phyloP scores from a whole-genome alignment of 2,113 vertebrate genomes.

The Ameiurus melas region DNA sequence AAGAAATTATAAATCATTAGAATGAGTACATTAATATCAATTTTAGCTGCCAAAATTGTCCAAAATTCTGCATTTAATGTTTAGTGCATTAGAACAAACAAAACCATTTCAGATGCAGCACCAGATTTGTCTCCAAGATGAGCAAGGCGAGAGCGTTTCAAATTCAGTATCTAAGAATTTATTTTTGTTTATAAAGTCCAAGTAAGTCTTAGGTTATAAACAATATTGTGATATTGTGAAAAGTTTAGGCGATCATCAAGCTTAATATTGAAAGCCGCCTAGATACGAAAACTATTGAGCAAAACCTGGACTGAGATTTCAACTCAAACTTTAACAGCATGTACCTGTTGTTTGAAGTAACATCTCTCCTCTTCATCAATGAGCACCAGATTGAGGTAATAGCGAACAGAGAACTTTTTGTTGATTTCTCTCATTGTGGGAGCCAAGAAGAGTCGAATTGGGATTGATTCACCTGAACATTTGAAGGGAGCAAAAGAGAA shows the following conservation, averaged over 20 bases:
- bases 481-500: not conserved
- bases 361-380: constrained; percentile 97
- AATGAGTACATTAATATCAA: too few relatives aligned
- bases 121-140: not conserved
- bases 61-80: not conserved
- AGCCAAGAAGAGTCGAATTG: constrained; percentile 94
- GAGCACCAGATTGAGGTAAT: constrained; percentile 98
- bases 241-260: not conserved
- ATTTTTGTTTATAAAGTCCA: not conserved
- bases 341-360: constrained; percentile 98
- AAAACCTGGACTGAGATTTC: not conserved
- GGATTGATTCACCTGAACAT: constrained; percentile 90
- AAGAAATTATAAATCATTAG: too few relatives aligned
- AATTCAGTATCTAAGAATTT: not conserved
- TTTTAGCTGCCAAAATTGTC: not conserved
- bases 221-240: too few relatives aligned
- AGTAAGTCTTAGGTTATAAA: not conserved
- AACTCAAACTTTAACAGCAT: constrained; percentile 50
- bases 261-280: not conserved
- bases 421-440: constrained; percentile 99
- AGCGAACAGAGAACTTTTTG: constrained; percentile 98
- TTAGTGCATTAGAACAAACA: not conserved
- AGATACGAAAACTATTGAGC: not conserved
- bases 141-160: too few relatives aligned
- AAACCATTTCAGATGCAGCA: not conserved